Evolutionary conservation across 2,888 invertebrate genomes (phyloP).

Genomic region (Sturmia bella): DNA sequence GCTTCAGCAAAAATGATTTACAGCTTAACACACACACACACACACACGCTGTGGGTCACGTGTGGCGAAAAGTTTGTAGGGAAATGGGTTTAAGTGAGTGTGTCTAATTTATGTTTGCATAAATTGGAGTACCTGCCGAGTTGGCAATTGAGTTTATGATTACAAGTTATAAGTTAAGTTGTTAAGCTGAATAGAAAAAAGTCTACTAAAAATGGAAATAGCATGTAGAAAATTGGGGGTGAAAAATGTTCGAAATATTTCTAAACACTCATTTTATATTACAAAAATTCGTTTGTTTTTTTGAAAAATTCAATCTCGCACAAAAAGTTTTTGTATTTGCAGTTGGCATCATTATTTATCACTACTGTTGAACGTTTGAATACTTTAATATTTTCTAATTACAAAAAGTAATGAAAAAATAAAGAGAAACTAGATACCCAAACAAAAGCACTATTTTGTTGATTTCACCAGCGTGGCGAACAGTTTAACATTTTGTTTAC

Average conservation of each 20-base stretch:
- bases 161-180: neutral
- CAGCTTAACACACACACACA: conserved; percentile 9
- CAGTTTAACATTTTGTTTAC: conserved; percentile 49
- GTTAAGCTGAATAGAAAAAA: no score
- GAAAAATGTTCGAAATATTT: no score
- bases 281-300: no score
- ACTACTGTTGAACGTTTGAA: no score
- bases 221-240: no score
- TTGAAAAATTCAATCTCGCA: no score
- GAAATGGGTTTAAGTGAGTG: neutral
- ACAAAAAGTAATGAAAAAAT: neutral
- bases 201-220: no score
- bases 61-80: neutral
- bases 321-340: no score
- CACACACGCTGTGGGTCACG: neutral
- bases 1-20: conserved; percentile 22
- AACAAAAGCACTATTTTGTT: conserved; percentile 10
- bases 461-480: conserved; percentile 45
- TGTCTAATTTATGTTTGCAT: conserved; percentile 1
- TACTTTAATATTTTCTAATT: conserved; percentile 20
- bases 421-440: conserved; percentile 36
- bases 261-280: no score
- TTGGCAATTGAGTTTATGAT: conserved; percentile 58
- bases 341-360: no score
- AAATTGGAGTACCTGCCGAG: conserved; percentile 36